phyloP scores from a whole-genome alignment of 2,888 invertebrate species.

The Sarcophaga carnaria region DNA sequence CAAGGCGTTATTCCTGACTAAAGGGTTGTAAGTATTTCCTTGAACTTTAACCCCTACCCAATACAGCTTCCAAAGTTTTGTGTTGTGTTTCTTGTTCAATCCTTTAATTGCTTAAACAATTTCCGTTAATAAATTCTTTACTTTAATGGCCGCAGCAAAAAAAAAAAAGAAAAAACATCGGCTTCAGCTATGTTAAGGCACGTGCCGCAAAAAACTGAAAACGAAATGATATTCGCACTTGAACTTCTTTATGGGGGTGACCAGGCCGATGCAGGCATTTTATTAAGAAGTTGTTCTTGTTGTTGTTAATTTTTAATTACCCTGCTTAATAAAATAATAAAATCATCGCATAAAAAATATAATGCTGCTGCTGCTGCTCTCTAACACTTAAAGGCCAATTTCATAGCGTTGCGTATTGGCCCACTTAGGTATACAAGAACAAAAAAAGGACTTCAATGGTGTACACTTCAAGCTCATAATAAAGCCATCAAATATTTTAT shows the following conservation, averaged over 20 bases:
- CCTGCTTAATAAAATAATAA: conserved; percentile 25
- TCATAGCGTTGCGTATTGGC: too few relatives aligned
- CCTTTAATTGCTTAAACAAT: conserved; percentile 45
- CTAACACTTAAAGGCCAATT: too few relatives aligned
- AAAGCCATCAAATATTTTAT: conserved; percentile 25
- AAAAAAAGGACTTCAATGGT: too few relatives aligned
- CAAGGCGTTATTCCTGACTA: too few relatives aligned
- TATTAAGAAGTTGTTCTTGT: neutral
- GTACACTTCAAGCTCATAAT: neutral
- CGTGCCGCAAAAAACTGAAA: conserved; percentile 51
- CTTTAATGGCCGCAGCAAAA: conserved; percentile 41
- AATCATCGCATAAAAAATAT: conserved; percentile 35
- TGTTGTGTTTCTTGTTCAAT: conserved; percentile 4
- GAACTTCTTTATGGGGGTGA: conserved; percentile 12
- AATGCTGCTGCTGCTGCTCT: neutral
- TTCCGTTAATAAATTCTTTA: conserved; percentile 54
- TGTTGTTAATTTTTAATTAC: conserved; percentile 36
- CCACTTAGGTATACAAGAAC: neutral
- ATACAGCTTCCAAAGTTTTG: neutral
- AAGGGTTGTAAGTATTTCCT: neutral
- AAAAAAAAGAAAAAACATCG: neutral
- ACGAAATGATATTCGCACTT: conserved; percentile 12
- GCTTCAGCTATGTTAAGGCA: conserved; percentile 29
- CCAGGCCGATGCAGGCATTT: neutral
- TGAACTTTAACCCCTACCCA: conserved; percentile 8